These are phyloP conservation scores for Muntiacus reevesi DNA, from an alignment of 2,113 vertebrate genomes.

Conservation along the genomic window DNA sequence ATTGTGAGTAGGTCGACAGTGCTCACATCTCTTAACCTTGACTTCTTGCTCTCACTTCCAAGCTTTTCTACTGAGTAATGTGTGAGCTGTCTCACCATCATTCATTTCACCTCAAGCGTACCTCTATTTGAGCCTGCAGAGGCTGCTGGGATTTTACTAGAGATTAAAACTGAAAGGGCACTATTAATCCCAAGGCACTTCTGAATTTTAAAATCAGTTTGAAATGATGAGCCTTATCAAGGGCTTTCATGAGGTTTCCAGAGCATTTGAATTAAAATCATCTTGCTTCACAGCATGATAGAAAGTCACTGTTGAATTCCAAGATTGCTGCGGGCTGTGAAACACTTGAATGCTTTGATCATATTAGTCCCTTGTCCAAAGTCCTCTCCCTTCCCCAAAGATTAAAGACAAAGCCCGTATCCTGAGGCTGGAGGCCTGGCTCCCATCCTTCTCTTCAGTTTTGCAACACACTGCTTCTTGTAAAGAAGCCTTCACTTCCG, in stretches of 20 bases:
- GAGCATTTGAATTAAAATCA: constrained; percentile 52
- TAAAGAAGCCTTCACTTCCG: background rate
- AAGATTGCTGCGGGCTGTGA: constrained; percentile 35
- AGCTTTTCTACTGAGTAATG: background rate
- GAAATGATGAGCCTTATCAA: constrained; percentile 62
- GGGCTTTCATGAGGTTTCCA: constrained; percentile 57
- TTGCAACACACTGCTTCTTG: background rate
- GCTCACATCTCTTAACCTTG: constrained; percentile 37
- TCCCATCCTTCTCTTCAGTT: background rate
- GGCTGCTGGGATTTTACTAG: constrained; percentile 14
- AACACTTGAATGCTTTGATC: constrained; percentile 42
- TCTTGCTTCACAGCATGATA: constrained; percentile 55
- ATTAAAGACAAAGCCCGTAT: background rate
- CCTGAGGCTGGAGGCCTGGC: background rate
- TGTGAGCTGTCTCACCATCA: background rate
- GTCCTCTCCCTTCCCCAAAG: background rate
- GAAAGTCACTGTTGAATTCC: constrained; percentile 61
- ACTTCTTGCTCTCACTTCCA: constrained; percentile 24
- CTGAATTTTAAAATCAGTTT: constrained; percentile 70
- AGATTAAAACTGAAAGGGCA: constrained; percentile 46
- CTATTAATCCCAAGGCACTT: constrained; percentile 56
- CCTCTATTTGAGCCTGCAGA: constrained; percentile 52
- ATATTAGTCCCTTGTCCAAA: background rate
- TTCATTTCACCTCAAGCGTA: constrained; percentile 19
- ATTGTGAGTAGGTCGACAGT: constrained; percentile 9